phyloP scores from a whole-genome alignment of 2,797 vertebrate species.

The Manis pentadactyla region DNA sequence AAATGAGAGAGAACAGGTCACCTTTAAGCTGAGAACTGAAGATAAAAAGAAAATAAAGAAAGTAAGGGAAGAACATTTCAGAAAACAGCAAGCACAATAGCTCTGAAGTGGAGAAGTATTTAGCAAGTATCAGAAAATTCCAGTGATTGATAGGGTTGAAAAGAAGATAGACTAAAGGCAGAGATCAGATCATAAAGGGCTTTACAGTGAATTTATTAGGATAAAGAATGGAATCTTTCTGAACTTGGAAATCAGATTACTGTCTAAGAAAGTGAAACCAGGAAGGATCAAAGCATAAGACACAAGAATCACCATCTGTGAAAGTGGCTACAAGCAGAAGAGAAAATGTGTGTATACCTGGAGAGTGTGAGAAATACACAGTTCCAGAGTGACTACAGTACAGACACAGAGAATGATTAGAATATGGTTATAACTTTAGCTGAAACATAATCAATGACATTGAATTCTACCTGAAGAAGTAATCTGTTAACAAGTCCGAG shows the following conservation, averaged over 20 bases:
- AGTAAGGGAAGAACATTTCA: neutral
- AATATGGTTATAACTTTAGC: constrained; percentile 15
- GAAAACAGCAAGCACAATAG: constrained; percentile 46
- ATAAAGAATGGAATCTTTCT: constrained; percentile 9
- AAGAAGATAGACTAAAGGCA: neutral
- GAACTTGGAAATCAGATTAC: neutral
- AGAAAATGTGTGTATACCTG: neutral
- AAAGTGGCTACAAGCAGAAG: neutral
- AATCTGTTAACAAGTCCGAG: constrained; percentile 13
- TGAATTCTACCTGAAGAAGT: neutral
- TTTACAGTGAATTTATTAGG: neutral
- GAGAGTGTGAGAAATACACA: neutral
- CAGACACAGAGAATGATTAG: constrained; percentile 4
- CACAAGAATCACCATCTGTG: neutral
- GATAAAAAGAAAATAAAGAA: constrained; percentile 46
- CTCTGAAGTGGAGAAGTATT: neutral
- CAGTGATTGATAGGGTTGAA: neutral
- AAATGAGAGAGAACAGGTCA: neutral
- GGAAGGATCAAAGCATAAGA: neutral
- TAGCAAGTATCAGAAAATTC: constrained; percentile 37
- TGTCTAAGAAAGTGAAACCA: constrained; percentile 28
- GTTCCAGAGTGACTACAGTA: neutral
- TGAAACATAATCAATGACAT: constrained; percentile 48
- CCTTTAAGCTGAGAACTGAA: neutral
- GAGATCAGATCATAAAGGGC: neutral